Conservation (phyloP, 2,888 invertebrate species). For the Drosophila kanekoi region DNA sequence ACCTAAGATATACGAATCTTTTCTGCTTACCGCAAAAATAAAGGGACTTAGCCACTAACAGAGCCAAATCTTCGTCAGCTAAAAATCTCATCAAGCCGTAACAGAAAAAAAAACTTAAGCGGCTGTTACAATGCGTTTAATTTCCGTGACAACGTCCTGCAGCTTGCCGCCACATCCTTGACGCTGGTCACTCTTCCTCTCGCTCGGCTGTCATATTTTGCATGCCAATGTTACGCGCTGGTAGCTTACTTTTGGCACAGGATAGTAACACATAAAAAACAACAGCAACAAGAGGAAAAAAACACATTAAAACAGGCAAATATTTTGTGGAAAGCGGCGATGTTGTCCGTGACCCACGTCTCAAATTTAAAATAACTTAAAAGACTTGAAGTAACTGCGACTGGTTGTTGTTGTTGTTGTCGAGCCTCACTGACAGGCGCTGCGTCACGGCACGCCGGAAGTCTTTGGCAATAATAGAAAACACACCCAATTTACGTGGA, state of each 20-base stretch:
- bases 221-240: constrained; percentile 34
- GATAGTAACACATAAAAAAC: constrained; percentile 8
- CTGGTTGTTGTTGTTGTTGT: constrained; percentile 24
- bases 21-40: background rate
- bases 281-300: constrained; percentile 13
- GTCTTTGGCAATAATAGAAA: constrained; percentile 79
- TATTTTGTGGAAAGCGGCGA: constrained; percentile 47
- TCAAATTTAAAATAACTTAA: constrained; percentile 76
- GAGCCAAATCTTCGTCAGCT: constrained; percentile 11
- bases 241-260: constrained; percentile 18
- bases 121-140: constrained; percentile 66
- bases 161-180: constrained; percentile 47
- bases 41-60: constrained; percentile 10
- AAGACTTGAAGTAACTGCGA: constrained; percentile 63
- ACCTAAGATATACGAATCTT: background rate
- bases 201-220: constrained; percentile 48
- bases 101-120: constrained; percentile 37
- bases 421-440: constrained; percentile 55
- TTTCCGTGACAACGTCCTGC: constrained; percentile 70
- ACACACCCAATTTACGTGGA: constrained; percentile 75
- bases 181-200: constrained; percentile 41
- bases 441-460: constrained; percentile 74
- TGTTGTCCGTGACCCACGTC: constrained; percentile 52
- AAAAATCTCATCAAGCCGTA: constrained; percentile 5
- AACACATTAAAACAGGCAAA: constrained; percentile 24